Percentiles rank a stretch among this genome's conserved stretches.
phyloP scores from a whole-genome alignment of 2,888 invertebrate genomes.

The Prostheceraeus crozeri region DNA sequence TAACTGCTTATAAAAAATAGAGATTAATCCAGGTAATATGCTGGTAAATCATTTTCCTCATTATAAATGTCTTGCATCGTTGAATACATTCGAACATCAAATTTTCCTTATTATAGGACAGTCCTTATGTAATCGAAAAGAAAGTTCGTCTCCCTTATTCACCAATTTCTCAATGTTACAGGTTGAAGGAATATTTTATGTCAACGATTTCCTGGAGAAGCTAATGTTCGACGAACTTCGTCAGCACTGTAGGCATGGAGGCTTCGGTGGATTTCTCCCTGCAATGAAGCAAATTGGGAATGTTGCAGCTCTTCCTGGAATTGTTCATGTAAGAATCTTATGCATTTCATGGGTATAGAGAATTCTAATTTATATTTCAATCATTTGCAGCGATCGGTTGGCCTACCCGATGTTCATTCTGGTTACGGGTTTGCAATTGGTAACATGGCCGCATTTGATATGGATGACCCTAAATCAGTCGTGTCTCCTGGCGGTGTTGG shows the following conservation, averaged over 20 bases:
- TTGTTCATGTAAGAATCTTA: slow-evolving; percentile 65
- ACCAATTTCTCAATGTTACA: no score
- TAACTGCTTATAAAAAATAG: no score
- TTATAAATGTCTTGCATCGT: background rate
- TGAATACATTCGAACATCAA: background rate
- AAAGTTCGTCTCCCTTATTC: slow-evolving; percentile 27
- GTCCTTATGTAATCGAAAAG: background rate
- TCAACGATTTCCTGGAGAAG: slow-evolving; percentile 78
- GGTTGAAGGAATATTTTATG: slow-evolving; percentile 95
- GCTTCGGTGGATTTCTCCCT: slow-evolving; percentile 86
- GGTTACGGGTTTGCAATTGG: slow-evolving; percentile 98
- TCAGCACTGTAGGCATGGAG: slow-evolving; percentile 77
- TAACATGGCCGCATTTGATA: slow-evolving; percentile 98
- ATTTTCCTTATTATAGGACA: slow-evolving; percentile 26
- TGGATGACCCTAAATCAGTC: slow-evolving; percentile 78
- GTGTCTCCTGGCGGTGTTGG: slow-evolving; percentile 95
- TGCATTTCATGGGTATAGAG: background rate
- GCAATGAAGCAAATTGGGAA: slow-evolving; percentile 98
- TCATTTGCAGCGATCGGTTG: slow-evolving; percentile 66
- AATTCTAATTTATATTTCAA: slow-evolving; percentile 22
- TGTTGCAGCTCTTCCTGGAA: slow-evolving; percentile 94
- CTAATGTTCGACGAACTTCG: slow-evolving; percentile 92
- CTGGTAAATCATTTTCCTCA: background rate
- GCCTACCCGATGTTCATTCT: slow-evolving; percentile 90
- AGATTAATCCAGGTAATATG: no score